Evolutionary conservation across 37 sponge, comb jelly and placozoan species (phyloP).

Genomic region (Crambe crambe): DNA sequence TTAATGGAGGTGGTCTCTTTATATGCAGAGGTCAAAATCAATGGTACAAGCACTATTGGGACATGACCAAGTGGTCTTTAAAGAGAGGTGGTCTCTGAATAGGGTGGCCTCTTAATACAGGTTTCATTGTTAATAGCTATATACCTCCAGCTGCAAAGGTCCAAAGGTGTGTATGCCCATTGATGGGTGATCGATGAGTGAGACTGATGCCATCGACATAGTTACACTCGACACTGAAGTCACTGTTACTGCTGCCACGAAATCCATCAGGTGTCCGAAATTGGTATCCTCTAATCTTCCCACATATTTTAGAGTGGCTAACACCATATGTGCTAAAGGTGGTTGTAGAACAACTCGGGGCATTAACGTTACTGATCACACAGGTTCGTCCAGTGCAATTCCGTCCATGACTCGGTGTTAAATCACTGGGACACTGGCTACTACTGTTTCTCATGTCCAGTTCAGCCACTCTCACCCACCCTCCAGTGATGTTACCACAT

Average conservation of each 20-base stretch:
- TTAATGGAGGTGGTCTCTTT: too few species aligned
- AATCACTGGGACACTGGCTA: constrained; percentile 7
- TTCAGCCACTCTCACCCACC: constrained; percentile 34
- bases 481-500: constrained; percentile 30
- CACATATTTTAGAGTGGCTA: constrained; percentile 50
- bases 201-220: constrained; percentile 43
- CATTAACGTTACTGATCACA: neutral
- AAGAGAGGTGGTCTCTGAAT: too few species aligned
- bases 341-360: constrained; percentile 25
- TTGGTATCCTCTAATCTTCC: constrained; percentile 53
- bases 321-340: constrained; percentile 12
- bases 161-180: constrained; percentile 27
- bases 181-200: neutral
- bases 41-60: too few species aligned
- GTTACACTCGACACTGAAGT: neutral
- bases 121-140: too few species aligned
- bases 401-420: neutral
- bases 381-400: neutral
- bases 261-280: constrained; percentile 22
- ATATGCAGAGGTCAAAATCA: too few species aligned
- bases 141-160: constrained; percentile 14
- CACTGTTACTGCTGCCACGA: neutral
- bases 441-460: constrained; percentile 10
- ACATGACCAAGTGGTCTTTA: too few species aligned
- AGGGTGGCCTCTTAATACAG: too few species aligned